Base-by-base conservation (phyloP, 2,888 invertebrate genomes). In the Alitta virens region DNA sequence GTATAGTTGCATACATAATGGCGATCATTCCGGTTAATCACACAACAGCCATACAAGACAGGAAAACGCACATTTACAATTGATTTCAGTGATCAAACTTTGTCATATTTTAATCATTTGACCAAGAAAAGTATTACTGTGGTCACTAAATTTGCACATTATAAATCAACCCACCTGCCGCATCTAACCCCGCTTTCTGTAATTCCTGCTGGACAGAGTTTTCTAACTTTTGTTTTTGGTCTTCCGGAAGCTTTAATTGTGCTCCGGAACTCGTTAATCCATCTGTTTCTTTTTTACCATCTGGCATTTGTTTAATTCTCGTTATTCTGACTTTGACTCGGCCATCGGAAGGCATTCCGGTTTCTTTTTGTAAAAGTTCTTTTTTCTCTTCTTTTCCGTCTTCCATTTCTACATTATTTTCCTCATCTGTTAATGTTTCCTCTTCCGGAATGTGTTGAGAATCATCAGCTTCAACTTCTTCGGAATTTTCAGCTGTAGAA, bases 121-220 rank as follows among this genome's bases (percentile, higher is more conserved):
- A n/a, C n/a, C n/a, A n/a, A n/a, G n/a, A n/a, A n/a, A n/a, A n/a
- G n/a, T n/a, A n/a, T n/a, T n/a, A n/a, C n/a, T n/a, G n/a, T n/a
- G n/a, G n/a, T n/a, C n/a, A n/a, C n/a, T n/a, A n/a, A n/a, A n/a
- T n/a, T n/a, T n/a, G n/a, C n/a, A n/a, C n/a, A 33, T 33, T 33
- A 5, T 33, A 33, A 33, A 5, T 33, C 33, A 7, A 33, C 5
- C 18, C 65, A 79, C 79, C 75, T 68, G 69, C 71, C 27, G 74
- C 71, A 59, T 75, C 73, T 51, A 79, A 62, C 1, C 79, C 79
- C 24, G 78, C 76, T 63, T 75, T 74, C 54, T 78, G 71, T 42
- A 79, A 64, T 54, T 73, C 74, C 51, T 75, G 72, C 66, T 76
- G 72, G 2, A 79, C 72, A 49, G 74, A 72, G 25, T 70, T 64